A percentile compares a stretch with the other conserved stretches of the same genome.
These are phyloP conservation scores for Heteronetta atricapilla DNA, from an alignment of 2,113 vertebrate species.

Conservation along the genomic window DNA sequence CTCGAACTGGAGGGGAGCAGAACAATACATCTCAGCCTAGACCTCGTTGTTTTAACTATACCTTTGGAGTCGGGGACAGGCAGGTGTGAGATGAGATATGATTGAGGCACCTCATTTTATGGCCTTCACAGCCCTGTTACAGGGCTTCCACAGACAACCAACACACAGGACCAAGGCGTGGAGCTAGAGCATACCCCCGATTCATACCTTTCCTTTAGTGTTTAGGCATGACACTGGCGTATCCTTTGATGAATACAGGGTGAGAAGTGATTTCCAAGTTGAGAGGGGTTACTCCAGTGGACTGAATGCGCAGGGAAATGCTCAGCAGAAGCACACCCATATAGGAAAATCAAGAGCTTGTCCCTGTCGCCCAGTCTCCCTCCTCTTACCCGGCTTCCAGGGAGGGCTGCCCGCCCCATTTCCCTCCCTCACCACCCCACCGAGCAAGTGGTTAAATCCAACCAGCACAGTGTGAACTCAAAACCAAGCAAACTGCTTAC, in stretches of 20 bases:
- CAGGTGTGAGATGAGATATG: background rate
- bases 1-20: background rate
- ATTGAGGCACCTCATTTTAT: background rate
- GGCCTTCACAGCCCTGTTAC: background rate
- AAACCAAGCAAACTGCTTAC: background rate
- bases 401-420: fast-evolving
- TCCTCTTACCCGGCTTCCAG: background rate
- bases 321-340: background rate
- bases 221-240: background rate
- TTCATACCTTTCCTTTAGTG: background rate
- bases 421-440: background rate
- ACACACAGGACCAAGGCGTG: background rate
- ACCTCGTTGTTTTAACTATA: background rate
- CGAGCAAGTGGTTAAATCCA: background rate
- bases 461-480: background rate
- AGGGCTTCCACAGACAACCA: background rate
- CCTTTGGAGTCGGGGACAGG: background rate
- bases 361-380: background rate
- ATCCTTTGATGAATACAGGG: background rate
- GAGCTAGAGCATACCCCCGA: background rate
- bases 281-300: background rate
- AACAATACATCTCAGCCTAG: background rate
- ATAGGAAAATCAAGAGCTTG: background rate
- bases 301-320: background rate
- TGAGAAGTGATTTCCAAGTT: background rate